Evolutionary conservation across 2,113 vertebrate species (phyloP), one percentile per base, ranked within the genome.

Genomic region (Nansenia antarctica): DNA sequence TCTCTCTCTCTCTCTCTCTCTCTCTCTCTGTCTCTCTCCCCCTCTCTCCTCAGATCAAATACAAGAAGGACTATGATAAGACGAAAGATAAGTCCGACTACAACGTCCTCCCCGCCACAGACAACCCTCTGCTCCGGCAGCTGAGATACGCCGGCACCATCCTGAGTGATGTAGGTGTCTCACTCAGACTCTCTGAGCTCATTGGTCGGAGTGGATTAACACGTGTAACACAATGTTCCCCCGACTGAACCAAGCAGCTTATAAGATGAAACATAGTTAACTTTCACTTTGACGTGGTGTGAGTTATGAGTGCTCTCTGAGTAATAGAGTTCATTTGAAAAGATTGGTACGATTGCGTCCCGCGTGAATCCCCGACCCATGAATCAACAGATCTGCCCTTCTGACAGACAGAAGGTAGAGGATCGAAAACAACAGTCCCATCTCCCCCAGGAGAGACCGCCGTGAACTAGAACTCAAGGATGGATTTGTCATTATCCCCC

Each of bases 61-160:
- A 99, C 88, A 98, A 93, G 92, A 94, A 94, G 88, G 91, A 95
- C 55, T 98, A 97, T 61, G 96, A 99, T 75, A 98, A 97, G 85
- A 86, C 79, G 1, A 99, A 98, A 89, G 91, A 87, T 0, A 30
- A 91, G 82, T 82, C 92, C 3, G 96, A 94, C 80, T 99, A 98
- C 81, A 98, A 98, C 35, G 93, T 95, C 61, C 97, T 99, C 82
- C 97, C 97, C 61, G 98, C 96, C 47, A 94, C 96, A 61, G 95
- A 98, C 70, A 99, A 99, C 67, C 98, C 96, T 1, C 77, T 97
- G 71, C 94, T 99, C 71, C 89, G 78, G 74, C 96, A 98, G 85
- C 89, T 96, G 61, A 94, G 94, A 92, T 84, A 89, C 0, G 96
- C 95, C 62, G 95, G 94, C 85, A 77, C 93, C 31, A 89, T 89